Evolutionary conservation across 2,113 vertebrate species (phyloP).

Genomic region (Psophia crepitans): DNA sequence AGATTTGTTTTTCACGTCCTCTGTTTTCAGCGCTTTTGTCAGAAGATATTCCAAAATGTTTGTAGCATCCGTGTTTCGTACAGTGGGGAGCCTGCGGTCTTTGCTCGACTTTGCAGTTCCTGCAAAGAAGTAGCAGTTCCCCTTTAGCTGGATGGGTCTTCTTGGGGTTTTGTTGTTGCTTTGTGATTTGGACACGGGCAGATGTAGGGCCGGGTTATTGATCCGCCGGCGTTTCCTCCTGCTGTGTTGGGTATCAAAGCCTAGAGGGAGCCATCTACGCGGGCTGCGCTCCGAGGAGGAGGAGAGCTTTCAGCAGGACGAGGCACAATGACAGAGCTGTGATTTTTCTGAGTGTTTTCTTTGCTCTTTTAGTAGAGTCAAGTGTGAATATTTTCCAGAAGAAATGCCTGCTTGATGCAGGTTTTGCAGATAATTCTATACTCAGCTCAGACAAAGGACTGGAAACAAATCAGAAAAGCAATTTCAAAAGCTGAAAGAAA

Average conservation of each 20-base stretch:
- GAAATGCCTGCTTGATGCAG: neutral
- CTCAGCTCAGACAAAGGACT: neutral
- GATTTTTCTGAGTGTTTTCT: neutral
- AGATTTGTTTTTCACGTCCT: neutral
- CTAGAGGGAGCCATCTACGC: constrained; percentile 77
- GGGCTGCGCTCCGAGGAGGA: neutral
- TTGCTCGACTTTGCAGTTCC: neutral
- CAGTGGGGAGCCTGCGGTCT: neutral
- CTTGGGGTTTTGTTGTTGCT: neutral
- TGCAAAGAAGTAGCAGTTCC: neutral
- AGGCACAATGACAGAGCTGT: neutral
- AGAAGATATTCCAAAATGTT: neutral
- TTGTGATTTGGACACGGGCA: neutral
- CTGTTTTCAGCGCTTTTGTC: neutral
- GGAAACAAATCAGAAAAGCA: neutral
- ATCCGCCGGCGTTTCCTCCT: neutral
- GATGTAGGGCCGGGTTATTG: neutral
- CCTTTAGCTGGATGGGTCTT: neutral
- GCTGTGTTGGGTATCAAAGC: constrained; percentile 51
- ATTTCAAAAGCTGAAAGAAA: neutral
- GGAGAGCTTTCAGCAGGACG: neutral
- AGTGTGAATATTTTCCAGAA: neutral
- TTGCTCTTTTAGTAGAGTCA: neutral
- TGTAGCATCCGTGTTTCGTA: accelerated
- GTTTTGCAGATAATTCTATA: neutral